phyloP scores from a whole-genome alignment of 2,113 vertebrate species.

The Halichoeres trimaculatus region DNA sequence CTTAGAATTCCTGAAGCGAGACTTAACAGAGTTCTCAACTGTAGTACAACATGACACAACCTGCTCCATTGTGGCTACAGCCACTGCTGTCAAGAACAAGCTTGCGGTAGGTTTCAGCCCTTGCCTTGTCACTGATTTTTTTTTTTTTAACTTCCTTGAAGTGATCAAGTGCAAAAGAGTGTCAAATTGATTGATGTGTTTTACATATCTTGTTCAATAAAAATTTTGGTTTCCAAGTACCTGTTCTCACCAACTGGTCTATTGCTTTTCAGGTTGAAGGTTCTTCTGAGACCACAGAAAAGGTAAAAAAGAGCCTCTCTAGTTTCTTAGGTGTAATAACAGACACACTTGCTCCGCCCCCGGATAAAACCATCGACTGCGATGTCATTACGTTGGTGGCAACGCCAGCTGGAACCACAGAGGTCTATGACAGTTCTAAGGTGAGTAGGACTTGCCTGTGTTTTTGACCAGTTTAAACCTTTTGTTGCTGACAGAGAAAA shows the following conservation, averaged over 20 bases:
- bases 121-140: not conserved
- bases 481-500: not conserved
- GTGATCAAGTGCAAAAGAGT: not conserved
- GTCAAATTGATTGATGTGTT: not conserved
- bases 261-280: conserved; percentile 85
- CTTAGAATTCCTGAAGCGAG: conserved; percentile 95
- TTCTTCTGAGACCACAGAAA: conserved; percentile 93
- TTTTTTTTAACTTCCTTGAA: not conserved
- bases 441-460: conserved; percentile 70
- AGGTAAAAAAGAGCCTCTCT: conserved; percentile 94
- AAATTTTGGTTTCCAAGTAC: not conserved
- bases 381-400: conserved; percentile 98
- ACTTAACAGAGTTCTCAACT: conserved; percentile 94
- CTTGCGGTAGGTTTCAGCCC: conserved; percentile 84
- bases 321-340: conserved; percentile 97
- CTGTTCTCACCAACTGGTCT: not conserved
- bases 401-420: conserved; percentile 93
- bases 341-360: conserved; percentile 94
- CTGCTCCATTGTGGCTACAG: conserved; percentile 96
- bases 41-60: conserved; percentile 98
- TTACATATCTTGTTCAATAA: not conserved
- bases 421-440: conserved; percentile 95
- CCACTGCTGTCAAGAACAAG: conserved; percentile 93
- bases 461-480: not conserved
- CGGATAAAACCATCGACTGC: conserved; percentile 97